These are phyloP conservation scores for Polia nebulosa DNA, from an alignment of 2,888 invertebrate genomes.

Conservation along the genomic window DNA sequence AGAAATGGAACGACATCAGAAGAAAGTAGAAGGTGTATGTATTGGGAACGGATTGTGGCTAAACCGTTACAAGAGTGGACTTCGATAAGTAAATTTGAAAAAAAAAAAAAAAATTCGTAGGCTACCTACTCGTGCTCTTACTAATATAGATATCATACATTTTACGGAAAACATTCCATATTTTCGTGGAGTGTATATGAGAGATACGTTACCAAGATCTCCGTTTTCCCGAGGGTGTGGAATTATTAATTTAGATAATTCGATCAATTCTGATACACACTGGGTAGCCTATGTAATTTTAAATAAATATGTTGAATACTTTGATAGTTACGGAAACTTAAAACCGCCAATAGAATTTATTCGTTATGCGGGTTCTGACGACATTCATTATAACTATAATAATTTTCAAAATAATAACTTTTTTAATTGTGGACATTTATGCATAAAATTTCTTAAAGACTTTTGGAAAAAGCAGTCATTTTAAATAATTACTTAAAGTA, in stretches of 20 bases:
- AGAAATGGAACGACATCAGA: neutral
- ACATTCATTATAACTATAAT: slow-evolving; percentile 1
- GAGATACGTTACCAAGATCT: neutral
- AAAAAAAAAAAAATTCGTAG: slow-evolving; percentile 2
- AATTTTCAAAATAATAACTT: slow-evolving; percentile 8
- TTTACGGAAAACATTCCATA: slow-evolving; percentile 1
- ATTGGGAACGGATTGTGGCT: neutral
- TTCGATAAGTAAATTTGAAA: neutral
- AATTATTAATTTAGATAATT: slow-evolving; percentile 5
- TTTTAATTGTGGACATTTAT: slow-evolving; percentile 1
- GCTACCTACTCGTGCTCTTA: neutral
- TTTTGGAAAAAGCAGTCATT: slow-evolving; percentile 1
- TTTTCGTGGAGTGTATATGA: neutral
- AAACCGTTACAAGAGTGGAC: slow-evolving; percentile 3
- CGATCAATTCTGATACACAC: neutral
- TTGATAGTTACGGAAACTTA: slow-evolving; percentile 6
- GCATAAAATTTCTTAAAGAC: slow-evolving; percentile 1
- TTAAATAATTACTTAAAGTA: no score
- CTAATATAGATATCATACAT: neutral
- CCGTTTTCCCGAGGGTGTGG: neutral
- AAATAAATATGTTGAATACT: slow-evolving; percentile 2
- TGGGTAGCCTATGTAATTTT: slow-evolving; percentile 3
- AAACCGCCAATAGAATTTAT: slow-evolving; percentile 3
- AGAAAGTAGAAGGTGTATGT: neutral
- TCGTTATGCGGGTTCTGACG: neutral